phyloP scores from a whole-genome alignment of 2,888 invertebrate genomes.

The Disparrhopalites patrizii region DNA sequence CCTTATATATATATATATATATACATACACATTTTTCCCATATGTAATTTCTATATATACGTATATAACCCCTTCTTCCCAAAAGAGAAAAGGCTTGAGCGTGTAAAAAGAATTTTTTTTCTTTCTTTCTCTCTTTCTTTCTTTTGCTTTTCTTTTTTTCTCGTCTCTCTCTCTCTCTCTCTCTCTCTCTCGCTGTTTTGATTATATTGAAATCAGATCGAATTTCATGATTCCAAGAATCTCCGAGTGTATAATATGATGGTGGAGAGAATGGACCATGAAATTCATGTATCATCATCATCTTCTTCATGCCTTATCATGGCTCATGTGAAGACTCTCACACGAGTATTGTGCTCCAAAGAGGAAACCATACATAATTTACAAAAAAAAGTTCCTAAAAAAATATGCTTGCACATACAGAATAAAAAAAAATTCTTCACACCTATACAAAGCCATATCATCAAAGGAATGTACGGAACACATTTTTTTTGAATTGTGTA shows the following conservation, averaged over 20 bases:
- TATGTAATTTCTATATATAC: not conserved
- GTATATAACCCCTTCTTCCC: not conserved
- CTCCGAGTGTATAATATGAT: not conserved
- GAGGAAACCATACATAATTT: constrained; percentile 1
- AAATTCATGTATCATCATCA: constrained; percentile 22
- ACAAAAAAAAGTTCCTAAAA: not conserved
- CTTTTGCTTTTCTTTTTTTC: not conserved
- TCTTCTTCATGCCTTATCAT: constrained; percentile 14
- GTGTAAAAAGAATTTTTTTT: not conserved
- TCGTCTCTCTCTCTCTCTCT: not conserved
- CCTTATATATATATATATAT: not conserved
- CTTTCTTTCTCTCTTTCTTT: not conserved
- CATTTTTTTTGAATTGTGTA: no score
- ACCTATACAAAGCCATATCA: no score
- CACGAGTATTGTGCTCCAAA: not conserved
- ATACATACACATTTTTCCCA: not conserved
- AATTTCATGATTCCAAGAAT: constrained; percentile 24
- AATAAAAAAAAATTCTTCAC: no score
- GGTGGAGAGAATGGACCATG: constrained; percentile 6
- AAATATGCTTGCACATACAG: not conserved
- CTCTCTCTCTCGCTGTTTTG: not conserved
- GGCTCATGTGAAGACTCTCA: not conserved
- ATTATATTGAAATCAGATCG: constrained; percentile 22
- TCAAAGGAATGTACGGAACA: no score
- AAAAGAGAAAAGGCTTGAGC: not conserved